Percentiles rank a stretch among this genome's conserved stretches.
These are phyloP conservation scores for Hesperia comma DNA, from an alignment of 2,888 invertebrate genomes.

Conservation along the genomic window DNA sequence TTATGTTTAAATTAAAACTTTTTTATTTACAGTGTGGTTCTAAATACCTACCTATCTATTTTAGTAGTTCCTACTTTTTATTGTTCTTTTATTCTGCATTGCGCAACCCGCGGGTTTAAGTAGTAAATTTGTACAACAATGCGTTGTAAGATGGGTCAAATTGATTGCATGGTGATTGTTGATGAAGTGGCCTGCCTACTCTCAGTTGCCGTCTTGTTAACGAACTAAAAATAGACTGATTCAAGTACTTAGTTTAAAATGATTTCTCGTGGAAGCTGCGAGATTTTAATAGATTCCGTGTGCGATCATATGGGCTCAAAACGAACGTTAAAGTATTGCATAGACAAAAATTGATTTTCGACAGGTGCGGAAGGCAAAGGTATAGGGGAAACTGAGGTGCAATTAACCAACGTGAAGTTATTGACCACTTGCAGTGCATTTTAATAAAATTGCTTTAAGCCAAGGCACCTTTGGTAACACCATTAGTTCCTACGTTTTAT, in stretches of 20 bases:
- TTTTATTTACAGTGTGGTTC: too few species aligned
- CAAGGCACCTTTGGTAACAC: too few species aligned
- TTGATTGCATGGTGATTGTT: slow-evolving; percentile 73
- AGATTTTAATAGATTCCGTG: neutral
- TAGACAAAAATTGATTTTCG: too few species aligned
- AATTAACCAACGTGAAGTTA: too few species aligned
- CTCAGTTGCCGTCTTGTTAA: slow-evolving; percentile 49
- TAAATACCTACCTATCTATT: neutral
- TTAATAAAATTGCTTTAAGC: too few species aligned
- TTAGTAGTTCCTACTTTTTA: neutral
- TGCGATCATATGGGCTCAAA: too few species aligned
- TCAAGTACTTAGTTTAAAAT: slow-evolving; percentile 20
- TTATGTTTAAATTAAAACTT: too few species aligned
- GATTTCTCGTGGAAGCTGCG: slow-evolving; percentile 27
- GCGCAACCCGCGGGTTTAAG: neutral
- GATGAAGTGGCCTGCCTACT: slow-evolving; percentile 58
- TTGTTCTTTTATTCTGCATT: neutral
- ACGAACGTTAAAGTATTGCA: too few species aligned
- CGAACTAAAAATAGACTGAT: slow-evolving; percentile 70
- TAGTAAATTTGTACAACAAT: slow-evolving; percentile 51
- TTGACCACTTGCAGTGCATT: too few species aligned
- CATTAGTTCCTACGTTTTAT: too few species aligned
- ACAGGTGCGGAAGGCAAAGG: too few species aligned
- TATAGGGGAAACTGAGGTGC: too few species aligned
- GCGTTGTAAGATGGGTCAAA: slow-evolving; percentile 67